phyloP scores from a whole-genome alignment of 2,113 vertebrate genomes.

The Daboia siamensis region DNA sequence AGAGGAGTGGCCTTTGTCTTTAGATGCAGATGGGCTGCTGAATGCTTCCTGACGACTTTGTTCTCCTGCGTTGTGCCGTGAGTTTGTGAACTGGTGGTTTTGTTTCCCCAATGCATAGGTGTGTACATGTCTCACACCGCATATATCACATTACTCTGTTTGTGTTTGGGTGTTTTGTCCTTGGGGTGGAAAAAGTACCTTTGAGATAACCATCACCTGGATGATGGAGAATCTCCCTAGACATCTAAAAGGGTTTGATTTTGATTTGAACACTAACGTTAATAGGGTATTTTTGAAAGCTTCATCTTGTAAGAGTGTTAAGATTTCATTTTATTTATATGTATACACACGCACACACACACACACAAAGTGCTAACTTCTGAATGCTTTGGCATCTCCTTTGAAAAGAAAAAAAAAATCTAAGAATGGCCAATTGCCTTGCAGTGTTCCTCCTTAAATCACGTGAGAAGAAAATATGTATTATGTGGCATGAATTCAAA shows the following conservation, averaged over 20 bases:
- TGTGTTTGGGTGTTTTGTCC: too few relatives aligned
- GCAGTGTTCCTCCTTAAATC: not conserved
- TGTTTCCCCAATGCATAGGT: too few relatives aligned
- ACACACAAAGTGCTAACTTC: not conserved
- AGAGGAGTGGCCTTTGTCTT: too few relatives aligned
- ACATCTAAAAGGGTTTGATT: not conserved
- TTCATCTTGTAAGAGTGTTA: not conserved
- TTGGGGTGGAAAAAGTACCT: too few relatives aligned
- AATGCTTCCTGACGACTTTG: too few relatives aligned
- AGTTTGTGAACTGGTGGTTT: too few relatives aligned
- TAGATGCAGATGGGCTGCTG: too few relatives aligned
- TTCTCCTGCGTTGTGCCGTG: too few relatives aligned
- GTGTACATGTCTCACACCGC: too few relatives aligned
- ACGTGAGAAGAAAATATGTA: not conserved
- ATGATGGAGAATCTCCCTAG: not conserved
- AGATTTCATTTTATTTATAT: not conserved
- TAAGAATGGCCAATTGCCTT: not conserved
- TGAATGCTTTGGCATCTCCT: not conserved
- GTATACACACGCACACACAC: not conserved
- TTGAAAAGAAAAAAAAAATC: not conserved
- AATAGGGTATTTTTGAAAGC: not conserved
- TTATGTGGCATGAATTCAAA: not conserved
- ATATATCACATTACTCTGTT: too few relatives aligned
- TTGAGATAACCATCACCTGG: not conserved
- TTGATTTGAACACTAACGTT: not conserved